Evolutionary conservation across 1,140 invertebrate genomes (phyloP), one percentile per base, ranked within the genome.

Genomic region (Holotrichia oblita): DNA sequence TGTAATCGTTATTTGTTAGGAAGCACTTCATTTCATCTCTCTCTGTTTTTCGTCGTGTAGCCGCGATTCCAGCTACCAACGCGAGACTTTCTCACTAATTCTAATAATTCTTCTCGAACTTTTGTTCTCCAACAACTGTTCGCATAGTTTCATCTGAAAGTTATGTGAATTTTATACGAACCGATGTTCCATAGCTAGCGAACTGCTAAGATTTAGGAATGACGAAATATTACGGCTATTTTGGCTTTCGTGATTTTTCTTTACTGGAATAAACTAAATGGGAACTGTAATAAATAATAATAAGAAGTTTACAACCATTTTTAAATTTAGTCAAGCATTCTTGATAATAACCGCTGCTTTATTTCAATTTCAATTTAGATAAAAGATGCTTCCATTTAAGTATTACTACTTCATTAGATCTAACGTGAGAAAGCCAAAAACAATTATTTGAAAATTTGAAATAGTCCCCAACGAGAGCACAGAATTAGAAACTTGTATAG

Each of bases 91-190:
- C 61, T 20, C n/a, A 27, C 61, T 10, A 22, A 27, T 64, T 64
- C 61, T 64, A 64, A 64, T 64, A 64, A 64, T 64, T 64, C 61
- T 64, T 64, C 61, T 20, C 61, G 61, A 64, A 64, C 61, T 64
- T 64, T 64, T 64, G 61, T 64, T 64, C 61, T 64, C 10, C 61
- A 64, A 64, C 61, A 64, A 64, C 61, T 64, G 61, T 27, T 64
- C 61, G 61, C 61, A 64, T 64, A 64, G 61, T 64, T 64, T 64
- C 61, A n/a, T 64, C 61, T 9, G 61, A 20, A 64, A 64, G 61
- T 64, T 64, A 64, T 64, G n/a, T 64, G 24, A 64, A 64, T 64
- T 64, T 64, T 27, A 64, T 64, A 27, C 61, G 24, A 27, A 64
- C 17, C 17, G 61, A 64, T 64, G 61, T 14, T 27, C 61, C 61